Conservation (phyloP, 35 echinoderm and acorn worm genomes). For the Stichopus chloronotus region DNA sequence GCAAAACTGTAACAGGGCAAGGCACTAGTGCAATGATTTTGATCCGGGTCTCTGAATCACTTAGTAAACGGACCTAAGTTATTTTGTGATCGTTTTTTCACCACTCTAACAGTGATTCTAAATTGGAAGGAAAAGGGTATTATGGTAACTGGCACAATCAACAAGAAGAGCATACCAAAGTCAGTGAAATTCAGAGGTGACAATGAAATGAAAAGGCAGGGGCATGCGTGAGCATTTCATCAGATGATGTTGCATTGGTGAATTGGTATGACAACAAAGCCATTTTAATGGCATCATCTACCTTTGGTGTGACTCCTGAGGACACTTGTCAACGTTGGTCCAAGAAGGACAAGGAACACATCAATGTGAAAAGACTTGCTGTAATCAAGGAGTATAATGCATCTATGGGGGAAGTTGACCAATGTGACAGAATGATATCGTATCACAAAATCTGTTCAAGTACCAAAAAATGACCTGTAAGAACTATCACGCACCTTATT, state of each 20-base stretch:
- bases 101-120: not conserved
- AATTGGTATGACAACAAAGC: not conserved
- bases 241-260: not conserved
- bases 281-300: conserved; percentile 18
- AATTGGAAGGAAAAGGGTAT: conserved; percentile 19
- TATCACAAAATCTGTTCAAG: not conserved
- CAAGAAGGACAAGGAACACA: conserved; percentile 25
- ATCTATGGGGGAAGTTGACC: conserved; percentile 16
- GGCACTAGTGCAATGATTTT: not conserved
- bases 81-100: conserved; percentile 15
- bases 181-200: not conserved
- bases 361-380: not conserved
- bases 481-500: conserved; percentile 16
- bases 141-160: not conserved
- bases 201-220: not conserved
- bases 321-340: conserved; percentile 18
- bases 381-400: conserved; percentile 11
- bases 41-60: not conserved
- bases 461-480: conserved; percentile 26
- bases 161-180: too few species aligned
- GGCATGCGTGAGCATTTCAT: conserved; percentile 6
- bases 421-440: conserved; percentile 29
- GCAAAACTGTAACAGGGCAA: not conserved
- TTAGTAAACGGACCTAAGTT: conserved; percentile 10
- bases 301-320: not conserved